Base-by-base conservation (phyloP, 1,140 invertebrate genomes). In the Drosophila rufa region DNA sequence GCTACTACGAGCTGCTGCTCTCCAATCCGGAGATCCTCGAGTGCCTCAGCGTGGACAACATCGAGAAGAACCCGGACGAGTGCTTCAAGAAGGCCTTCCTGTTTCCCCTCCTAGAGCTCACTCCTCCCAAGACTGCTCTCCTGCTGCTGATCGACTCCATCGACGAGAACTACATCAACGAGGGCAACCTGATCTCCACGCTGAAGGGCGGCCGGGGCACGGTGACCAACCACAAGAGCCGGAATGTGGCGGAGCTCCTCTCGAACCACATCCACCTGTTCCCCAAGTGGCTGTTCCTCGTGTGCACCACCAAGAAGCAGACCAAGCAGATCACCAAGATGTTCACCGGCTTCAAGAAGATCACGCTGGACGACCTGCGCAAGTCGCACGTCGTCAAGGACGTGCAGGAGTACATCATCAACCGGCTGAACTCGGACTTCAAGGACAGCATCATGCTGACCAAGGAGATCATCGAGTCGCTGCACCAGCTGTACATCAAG, bases 401-500 rank as follows among this genome's bases (percentile, higher is more conserved):
- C 91, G 97, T 99, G 1, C 98, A 99, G 92, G 96, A 98, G 84
- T 99, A 99, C 89, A 99, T 99, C 64, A 94, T 99, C 1, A 97
- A 97, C 17, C 94, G 98, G 5, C 93, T 99, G 38, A 98, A 99
- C 91, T 95, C 96, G 42, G 97, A 98, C 82, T 93, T 93, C 42
- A 93, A 93, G 59, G 92, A 92, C 46, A 92, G 90, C 74, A 92
- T 92, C n/a, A 92, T 93, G 92, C 56, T 93, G 27, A 93, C 91
- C 47, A 80, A 94, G 40, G 97, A 98, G 83, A 98, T 98, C 1
- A 98, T 98, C 0, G 98, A 99, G 79, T 98, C 98, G 93, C 93
- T 99, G 8, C 99, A 99, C 93, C 98, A 99, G 83, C 94, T 99
- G 8, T 96, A 99, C 85, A 99, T 99, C 75, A 99, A 99, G 93